Percentiles rank a stretch among this genome's conserved stretches.
Conservation (phyloP, 2,797 vertebrate species). For the Malurus leucopterus region DNA sequence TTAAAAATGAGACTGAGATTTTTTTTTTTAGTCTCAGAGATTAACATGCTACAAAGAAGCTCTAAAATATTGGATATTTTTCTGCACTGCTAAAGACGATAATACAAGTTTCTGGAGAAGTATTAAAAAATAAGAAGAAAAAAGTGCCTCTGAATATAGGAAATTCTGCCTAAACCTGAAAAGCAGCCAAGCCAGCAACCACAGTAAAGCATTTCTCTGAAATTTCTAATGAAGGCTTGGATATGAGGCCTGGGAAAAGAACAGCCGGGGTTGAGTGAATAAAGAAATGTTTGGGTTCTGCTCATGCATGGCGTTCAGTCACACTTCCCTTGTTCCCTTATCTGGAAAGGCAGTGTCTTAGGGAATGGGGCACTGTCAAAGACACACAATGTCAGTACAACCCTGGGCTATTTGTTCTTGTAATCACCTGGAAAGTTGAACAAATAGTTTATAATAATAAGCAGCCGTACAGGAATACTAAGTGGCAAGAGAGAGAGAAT, state of each 20-base stretch:
- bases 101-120: neutral
- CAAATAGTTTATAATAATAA: neutral
- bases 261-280: neutral
- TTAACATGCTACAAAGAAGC: constrained; percentile 26
- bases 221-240: neutral
- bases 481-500: neutral
- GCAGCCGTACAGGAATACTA: neutral
- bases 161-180: neutral
- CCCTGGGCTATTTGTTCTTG: neutral
- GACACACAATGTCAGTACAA: neutral
- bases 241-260: constrained; percentile 2
- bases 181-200: constrained; percentile 10
- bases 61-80: constrained; percentile 30
- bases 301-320: neutral
- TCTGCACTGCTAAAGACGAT: neutral
- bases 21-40: neutral
- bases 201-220: neutral
- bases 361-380: neutral
- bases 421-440: neutral
- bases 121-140: neutral
- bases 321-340: neutral
- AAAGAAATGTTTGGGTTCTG: neutral
- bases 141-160: neutral
- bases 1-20: constrained; percentile 36
- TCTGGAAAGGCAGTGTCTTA: neutral